Conservation (phyloP, 2,888 invertebrate species). For the Agonopterix alstromeriana region DNA sequence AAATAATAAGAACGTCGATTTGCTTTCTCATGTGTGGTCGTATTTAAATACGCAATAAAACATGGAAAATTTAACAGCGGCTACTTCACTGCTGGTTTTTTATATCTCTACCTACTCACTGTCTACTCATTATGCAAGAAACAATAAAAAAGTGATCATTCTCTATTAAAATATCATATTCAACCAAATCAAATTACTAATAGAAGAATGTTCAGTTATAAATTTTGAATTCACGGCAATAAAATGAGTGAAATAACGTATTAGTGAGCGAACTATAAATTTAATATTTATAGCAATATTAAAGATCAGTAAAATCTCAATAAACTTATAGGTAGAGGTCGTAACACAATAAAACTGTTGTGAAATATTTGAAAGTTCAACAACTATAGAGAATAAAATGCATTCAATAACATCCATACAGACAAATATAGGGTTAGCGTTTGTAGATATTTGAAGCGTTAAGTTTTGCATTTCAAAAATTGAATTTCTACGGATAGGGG, state of each 20-base stretch:
- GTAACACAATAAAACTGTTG: constrained; percentile 41
- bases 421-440: background rate
- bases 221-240: constrained; percentile 52
- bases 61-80: constrained; percentile 9
- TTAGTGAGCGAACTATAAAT: constrained; percentile 60
- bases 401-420: background rate
- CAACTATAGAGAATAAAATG: background rate
- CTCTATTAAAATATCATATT: constrained; percentile 44
- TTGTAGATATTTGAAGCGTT: no score
- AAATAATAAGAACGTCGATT: no score
- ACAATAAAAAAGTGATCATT: constrained; percentile 50
- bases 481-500: no score
- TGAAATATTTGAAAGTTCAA: constrained; percentile 31
- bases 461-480: no score
- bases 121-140: constrained; percentile 32
- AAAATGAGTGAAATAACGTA: constrained; percentile 64
- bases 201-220: constrained; percentile 50
- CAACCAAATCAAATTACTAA: constrained; percentile 60
- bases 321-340: constrained; percentile 35
- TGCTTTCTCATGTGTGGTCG: background rate
- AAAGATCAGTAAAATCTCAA: constrained; percentile 64
- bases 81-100: constrained; percentile 6
- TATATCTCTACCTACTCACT: constrained; percentile 1
- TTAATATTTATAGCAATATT: constrained; percentile 66
- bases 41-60: background rate